These are phyloP conservation scores for Thamnophis elegans DNA, from an alignment of 2,797 vertebrate species.

Conservation along the genomic window DNA sequence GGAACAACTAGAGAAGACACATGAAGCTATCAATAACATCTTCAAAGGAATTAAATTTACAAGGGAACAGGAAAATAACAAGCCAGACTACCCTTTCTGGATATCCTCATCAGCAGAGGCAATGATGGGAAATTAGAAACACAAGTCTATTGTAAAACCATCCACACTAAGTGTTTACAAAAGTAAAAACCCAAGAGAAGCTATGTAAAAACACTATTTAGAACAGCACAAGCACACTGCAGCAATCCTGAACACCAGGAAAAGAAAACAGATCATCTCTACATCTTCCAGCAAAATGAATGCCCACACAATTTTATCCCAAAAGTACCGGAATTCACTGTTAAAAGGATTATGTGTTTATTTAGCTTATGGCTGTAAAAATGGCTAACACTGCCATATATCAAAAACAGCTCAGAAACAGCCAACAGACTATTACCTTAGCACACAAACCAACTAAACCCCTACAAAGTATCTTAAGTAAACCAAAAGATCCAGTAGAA, in stretches of 20 bases:
- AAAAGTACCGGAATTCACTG: neutral
- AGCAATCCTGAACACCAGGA: neutral
- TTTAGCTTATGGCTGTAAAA: neutral
- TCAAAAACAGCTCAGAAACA: neutral
- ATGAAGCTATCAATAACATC: neutral
- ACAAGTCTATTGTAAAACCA: neutral
- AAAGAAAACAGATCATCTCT: neutral
- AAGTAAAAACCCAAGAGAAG: neutral
- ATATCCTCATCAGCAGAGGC: neutral
- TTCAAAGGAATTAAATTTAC: neutral
- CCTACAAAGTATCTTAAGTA: neutral
- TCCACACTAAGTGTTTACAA: neutral
- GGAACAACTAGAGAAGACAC: neutral
- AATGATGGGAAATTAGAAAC: neutral
- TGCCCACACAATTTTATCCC: neutral
- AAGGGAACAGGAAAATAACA: neutral
- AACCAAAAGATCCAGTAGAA: neutral
- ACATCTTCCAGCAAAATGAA: neutral
- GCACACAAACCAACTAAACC: neutral
- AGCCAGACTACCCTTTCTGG: neutral
- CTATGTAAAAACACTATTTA: neutral
- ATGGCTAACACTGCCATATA: neutral
- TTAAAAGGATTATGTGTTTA: neutral
- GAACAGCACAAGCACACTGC: neutral
- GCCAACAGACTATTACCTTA: neutral